These are phyloP conservation scores for Bedellia somnulentella DNA, from an alignment of 2,888 invertebrate genomes.

Conservation along the genomic window DNA sequence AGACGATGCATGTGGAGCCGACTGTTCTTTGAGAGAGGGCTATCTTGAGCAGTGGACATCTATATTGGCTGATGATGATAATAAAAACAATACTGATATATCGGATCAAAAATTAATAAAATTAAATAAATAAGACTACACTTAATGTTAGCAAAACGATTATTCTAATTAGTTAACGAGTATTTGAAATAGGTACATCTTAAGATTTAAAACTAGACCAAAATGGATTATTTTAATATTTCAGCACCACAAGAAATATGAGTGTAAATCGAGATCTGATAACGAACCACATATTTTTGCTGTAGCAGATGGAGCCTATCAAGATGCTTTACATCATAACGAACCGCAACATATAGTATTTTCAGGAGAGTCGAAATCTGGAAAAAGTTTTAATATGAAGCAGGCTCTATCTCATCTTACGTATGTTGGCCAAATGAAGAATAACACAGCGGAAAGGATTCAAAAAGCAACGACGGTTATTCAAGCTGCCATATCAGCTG, in stretches of 20 bases:
- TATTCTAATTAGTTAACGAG: too few species aligned
- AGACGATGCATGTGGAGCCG: too few species aligned
- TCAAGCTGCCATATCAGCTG: conserved; percentile 80
- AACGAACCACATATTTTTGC: conserved; percentile 89
- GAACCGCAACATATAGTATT: conserved; percentile 85
- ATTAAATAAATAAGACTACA: too few species aligned
- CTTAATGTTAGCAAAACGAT: too few species aligned
- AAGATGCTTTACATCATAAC: conserved; percentile 87
- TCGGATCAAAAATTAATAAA: too few species aligned
- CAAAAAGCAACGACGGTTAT: conserved; percentile 70
- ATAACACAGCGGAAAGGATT: conserved; percentile 65
- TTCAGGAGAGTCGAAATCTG: conserved; percentile 88
- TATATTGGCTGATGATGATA: too few species aligned
- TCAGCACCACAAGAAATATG: conserved; percentile 78
- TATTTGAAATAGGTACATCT: too few species aligned
- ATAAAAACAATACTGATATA: too few species aligned
- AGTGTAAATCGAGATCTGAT: conserved; percentile 83
- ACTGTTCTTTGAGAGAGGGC: too few species aligned
- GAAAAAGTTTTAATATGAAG: conserved; percentile 84
- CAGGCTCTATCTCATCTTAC: conserved; percentile 81
- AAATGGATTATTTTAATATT: too few species aligned
- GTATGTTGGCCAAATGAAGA: conserved; percentile 75
- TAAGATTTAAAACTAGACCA: too few species aligned
- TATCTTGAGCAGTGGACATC: too few species aligned
- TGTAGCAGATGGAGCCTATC: conserved; percentile 87